Evolutionary conservation across 2,797 vertebrate species (phyloP), one percentile per base, ranked within the genome.

Genomic region (Ptychadena robeensis): DNA sequence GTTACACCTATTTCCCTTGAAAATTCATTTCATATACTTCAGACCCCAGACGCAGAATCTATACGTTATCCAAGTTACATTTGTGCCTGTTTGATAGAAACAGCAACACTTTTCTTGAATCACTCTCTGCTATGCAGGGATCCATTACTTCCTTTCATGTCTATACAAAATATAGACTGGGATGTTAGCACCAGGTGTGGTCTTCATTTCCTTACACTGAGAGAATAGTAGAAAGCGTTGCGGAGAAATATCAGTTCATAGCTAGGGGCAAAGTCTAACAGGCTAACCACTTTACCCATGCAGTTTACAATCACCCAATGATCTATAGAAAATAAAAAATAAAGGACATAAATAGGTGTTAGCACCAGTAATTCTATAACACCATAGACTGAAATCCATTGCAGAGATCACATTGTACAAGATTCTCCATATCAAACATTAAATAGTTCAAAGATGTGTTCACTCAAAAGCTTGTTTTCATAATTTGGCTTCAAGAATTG

Each of bases 321-420:
- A 65, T 34, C 18, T 66, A 31, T 12, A 65, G 3, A 35, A 3
- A 35, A 27, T 63, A 27, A 18, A 53, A 64, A 64, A 75, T 8
- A 70, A 71, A 40, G 37, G 35, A 82, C 38, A 78, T 72, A 75
- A 80, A 75, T 68, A 75, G 65, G 63, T 64, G 66, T 75, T 70
- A 85, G 83, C 78, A 85, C 83, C 83, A 70, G 37, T 74, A 14
- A 80, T 40, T 30, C 27, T 65, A 63, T 2, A 80, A 80, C 63
- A 80, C 28, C 34, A 66, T 32, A 70, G 68, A 77, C 65, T 64
- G 4, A 59, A 61, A 63, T 48, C 44, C 8, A 59, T n/a, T 79
- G 37, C 61, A 32, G 40, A 61, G 67, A 31, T 68, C 34, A 73
- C 48, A 73, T 37, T 38, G 4, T 53, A 53, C 10, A 18, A 53